Evolutionary conservation across 2,797 vertebrate species (phyloP).

Genomic region (Paratrypauchen microcephalus): DNA sequence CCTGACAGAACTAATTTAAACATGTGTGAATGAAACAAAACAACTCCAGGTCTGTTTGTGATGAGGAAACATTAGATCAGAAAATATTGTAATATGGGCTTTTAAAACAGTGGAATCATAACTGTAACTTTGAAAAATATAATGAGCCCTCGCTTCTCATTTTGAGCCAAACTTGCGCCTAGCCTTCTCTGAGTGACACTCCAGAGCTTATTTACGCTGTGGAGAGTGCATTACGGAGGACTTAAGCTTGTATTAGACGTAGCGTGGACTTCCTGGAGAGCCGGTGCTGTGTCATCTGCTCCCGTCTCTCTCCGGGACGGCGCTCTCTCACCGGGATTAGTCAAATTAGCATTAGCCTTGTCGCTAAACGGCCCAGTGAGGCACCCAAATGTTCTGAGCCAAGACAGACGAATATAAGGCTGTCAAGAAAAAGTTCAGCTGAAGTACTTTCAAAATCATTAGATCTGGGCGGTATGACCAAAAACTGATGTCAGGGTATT

Average conservation of each 20-base stretch:
- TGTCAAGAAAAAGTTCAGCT: not conserved
- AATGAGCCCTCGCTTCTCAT: not conserved
- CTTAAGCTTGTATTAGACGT: not conserved
- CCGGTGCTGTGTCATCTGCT: conserved; percentile 1
- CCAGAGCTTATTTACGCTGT: not conserved
- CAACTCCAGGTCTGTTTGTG: no score
- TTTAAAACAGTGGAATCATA: not conserved
- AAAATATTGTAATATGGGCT: no score
- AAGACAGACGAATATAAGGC: not conserved
- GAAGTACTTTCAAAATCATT: not conserved
- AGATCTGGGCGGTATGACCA: no score
- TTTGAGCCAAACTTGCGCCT: not conserved
- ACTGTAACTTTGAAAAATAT: not conserved
- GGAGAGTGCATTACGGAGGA: not conserved
- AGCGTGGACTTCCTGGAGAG: not conserved
- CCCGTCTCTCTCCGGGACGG: not conserved
- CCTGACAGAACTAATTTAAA: no score
- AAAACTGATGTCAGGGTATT: no score
- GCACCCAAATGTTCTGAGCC: no score
- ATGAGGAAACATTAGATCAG: no score
- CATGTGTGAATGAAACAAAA: no score
- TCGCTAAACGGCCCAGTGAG: not conserved
- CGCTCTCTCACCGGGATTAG: not conserved
- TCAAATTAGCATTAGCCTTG: conserved; percentile 1
- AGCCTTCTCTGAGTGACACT: not conserved